phyloP scores from a whole-genome alignment of 64 coral and sea anemone genomes.

The Montipora foliosa region DNA sequence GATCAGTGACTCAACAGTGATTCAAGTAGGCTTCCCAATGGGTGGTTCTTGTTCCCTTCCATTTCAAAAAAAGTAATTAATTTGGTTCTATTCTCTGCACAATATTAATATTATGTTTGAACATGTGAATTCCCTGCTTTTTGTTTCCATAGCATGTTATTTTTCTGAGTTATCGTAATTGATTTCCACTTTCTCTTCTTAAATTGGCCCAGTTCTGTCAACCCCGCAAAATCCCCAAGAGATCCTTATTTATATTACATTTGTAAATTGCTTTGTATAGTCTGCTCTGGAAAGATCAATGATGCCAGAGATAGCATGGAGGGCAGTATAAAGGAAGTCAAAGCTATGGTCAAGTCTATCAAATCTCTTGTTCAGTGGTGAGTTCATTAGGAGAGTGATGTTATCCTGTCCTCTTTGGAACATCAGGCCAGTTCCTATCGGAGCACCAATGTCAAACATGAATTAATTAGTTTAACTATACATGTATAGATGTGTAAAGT shows the following conservation, averaged over 20 bases:
- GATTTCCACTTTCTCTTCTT: background rate
- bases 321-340: conserved; percentile 47
- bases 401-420: too few relatives aligned
- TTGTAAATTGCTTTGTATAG: background rate
- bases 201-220: background rate
- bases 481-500: too few relatives aligned
- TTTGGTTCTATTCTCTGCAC: too few relatives aligned
- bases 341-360: conserved; percentile 26
- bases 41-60: too few relatives aligned
- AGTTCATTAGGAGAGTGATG: background rate
- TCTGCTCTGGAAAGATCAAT: conserved; percentile 39
- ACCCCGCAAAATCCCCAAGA: background rate
- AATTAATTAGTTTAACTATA: too few relatives aligned
- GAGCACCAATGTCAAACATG: too few relatives aligned
- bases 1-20: background rate
- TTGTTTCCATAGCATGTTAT: background rate
- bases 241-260: background rate
- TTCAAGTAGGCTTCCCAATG: too few relatives aligned
- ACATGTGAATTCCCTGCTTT: too few relatives aligned
- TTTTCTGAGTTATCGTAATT: background rate
- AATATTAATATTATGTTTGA: too few relatives aligned
- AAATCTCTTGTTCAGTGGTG: conserved; percentile 75
- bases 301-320: conserved; percentile 44
- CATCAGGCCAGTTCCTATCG: too few relatives aligned
- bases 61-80: too few relatives aligned